Conservation (phyloP, 2,888 invertebrate genomes). For the Dicyrtoma fusca region DNA sequence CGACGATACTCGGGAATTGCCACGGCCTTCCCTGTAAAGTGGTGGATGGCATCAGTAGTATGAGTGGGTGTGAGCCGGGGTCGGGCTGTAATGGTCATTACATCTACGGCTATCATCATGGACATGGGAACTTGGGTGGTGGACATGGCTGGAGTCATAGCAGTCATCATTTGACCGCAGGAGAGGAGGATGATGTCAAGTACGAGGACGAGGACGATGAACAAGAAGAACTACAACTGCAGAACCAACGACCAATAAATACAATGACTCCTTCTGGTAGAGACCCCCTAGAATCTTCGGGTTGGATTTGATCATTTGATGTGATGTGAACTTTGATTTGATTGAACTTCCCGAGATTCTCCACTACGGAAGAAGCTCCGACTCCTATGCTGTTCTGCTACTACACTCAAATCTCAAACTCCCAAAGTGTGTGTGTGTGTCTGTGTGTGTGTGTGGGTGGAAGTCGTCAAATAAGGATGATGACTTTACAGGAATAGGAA, state of each 20-base stretch:
- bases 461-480: too few species aligned
- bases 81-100: constrained; percentile 10
- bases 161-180: not conserved
- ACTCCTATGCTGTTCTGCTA: too few species aligned
- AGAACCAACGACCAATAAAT: not conserved
- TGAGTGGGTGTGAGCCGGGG: too few species aligned
- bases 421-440: not conserved
- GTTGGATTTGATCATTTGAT: constrained; percentile 30
- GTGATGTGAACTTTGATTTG: too few species aligned
- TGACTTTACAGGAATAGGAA: too few species aligned
- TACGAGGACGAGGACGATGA: constrained; percentile 14
- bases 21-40: too few species aligned
- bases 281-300: constrained; percentile 21
- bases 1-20: too few species aligned
- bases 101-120: not conserved
- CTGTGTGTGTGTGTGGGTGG: too few species aligned
- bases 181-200: constrained; percentile 12
- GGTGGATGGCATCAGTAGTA: too few species aligned
- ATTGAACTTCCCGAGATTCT: not conserved
- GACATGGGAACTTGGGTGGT: not conserved
- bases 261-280: not conserved
- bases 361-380: too few species aligned
- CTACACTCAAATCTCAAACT: not conserved
- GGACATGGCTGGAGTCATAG: constrained; percentile 24
- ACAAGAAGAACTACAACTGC: not conserved